Evolutionary conservation across 1,140 invertebrate genomes (phyloP), one percentile per base, ranked within the genome.

Genomic region (Cataglyphis hispanica): DNA sequence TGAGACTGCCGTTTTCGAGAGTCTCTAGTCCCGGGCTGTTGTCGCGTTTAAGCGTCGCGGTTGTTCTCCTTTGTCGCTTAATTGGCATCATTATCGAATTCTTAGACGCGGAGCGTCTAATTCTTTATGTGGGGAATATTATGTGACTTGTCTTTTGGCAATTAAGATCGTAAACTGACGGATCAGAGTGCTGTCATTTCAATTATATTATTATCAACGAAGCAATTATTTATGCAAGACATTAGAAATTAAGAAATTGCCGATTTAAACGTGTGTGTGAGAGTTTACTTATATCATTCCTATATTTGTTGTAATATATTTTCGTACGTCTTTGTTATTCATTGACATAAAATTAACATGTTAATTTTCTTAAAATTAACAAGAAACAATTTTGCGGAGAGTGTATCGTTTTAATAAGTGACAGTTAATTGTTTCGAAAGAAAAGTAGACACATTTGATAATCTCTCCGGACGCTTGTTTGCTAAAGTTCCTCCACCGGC

Each of bases 1-100:
- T 91, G 89, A 91, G 91, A 89, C 90, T 89, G 87, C 88, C 86
- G 85, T 92, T 93, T 91, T 90, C 91, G 86, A 92, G 91, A 90
- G 16, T 50, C 85, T 86, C 88, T 66, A 85, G 81, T 70, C 77
- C 61, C 83, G 34, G 50, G 76, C 69, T 53, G 75, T 61, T 70
- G 85, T 83, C 50, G 78, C 85, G 50, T 70, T 75, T 76, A 19
- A 67, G 63, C 1, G 7, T 58, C 66, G 85, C 74, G 67, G 78
- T 85, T 85, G 70, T 85, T 81, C 74, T 61, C 78, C 81, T 87
- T 87, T 70, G 86, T 84, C 60, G 67, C 60, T 87, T 90, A 90
- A 90, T 90, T 90, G 88, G 60, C 88, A 63, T 87, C 88, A 85
- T 89, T 89, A 88, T 90, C 84, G 89, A 81, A 81, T 72, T 81